Percentiles rank a stretch among this genome's conserved stretches.
phyloP scores from a whole-genome alignment of 1,140 invertebrate genomes.

The Bicyclus anynana region DNA sequence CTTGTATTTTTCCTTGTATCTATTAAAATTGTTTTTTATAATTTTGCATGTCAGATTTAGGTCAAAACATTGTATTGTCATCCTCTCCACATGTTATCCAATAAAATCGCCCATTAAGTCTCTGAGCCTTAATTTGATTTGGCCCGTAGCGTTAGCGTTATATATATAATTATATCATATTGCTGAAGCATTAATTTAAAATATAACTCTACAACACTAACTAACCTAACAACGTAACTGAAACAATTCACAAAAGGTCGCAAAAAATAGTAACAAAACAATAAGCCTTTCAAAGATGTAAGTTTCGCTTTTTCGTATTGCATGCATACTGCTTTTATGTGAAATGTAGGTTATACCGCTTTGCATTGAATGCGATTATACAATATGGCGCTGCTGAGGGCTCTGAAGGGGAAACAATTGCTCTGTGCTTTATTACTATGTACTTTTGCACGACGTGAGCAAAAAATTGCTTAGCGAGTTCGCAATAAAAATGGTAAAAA shows the following conservation, averaged over 20 bases:
- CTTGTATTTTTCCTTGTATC: too few species aligned
- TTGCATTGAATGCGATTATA: conserved; percentile 26
- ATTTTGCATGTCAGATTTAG: too few species aligned
- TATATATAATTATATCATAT: too few species aligned
- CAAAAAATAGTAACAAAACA: conserved; percentile 17
- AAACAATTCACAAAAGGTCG: conserved; percentile 3
- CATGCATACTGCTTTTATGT: conserved; percentile 18
- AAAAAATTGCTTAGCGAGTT: conserved; percentile 8
- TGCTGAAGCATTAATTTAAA: too few species aligned
- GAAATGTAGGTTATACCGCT: conserved; percentile 24
- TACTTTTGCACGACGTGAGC: conserved; percentile 9
- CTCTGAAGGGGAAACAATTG: conserved; percentile 19
- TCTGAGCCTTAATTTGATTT: too few species aligned
- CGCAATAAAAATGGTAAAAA: not conserved
- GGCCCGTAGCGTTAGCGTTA: too few species aligned
- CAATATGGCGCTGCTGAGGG: conserved; percentile 23
- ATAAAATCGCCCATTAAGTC: too few species aligned
- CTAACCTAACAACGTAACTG: not conserved
- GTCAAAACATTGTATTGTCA: too few species aligned
- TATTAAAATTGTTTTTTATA: too few species aligned
- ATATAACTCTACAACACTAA: too few species aligned
- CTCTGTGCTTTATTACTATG: conserved; percentile 16
- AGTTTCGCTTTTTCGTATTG: conserved; percentile 17
- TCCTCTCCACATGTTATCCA: too few species aligned
- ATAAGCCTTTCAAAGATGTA: conserved; percentile 10